A percentile compares a stretch with the other conserved stretches of the same genome.
phyloP scores from a whole-genome alignment of 2,797 vertebrate species.

The Propithecus perrieri region DNA sequence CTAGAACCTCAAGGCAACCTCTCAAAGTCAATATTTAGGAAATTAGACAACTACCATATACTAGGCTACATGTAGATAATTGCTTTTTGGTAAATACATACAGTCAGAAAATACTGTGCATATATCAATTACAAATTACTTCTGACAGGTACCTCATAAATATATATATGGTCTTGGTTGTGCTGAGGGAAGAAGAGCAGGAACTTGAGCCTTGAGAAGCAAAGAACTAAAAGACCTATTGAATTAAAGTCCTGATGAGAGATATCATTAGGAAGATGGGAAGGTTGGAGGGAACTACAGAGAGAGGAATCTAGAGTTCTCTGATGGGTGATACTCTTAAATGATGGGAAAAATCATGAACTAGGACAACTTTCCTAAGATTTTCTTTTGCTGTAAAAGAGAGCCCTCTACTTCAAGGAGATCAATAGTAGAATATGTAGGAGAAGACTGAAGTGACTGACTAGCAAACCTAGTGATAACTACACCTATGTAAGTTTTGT shows the following conservation, averaged over 20 bases:
- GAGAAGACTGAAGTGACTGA: neutral
- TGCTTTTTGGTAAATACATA: conserved; percentile 29
- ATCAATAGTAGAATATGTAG: neutral
- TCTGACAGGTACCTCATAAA: neutral
- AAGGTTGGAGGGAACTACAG: neutral
- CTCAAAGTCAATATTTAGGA: neutral
- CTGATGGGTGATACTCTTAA: neutral
- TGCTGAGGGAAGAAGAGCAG: neutral
- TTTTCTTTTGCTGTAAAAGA: neutral
- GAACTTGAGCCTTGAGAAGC: neutral
- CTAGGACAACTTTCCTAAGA: neutral
- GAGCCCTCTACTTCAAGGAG: neutral
- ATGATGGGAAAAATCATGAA: neutral
- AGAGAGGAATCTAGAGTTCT: neutral
- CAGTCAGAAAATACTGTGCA: neutral
- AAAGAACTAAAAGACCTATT: neutral
- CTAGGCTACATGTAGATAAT: neutral
- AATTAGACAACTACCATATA: neutral
- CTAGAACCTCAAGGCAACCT: neutral
- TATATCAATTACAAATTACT: neutral
- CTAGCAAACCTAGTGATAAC: neutral
- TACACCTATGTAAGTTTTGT: neutral
- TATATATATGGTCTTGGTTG: neutral
- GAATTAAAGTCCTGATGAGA: conserved; percentile 17
- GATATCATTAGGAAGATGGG: neutral